Evolutionary conservation across 2,888 invertebrate genomes (phyloP).

Genomic region (Polyommatus icarus): DNA sequence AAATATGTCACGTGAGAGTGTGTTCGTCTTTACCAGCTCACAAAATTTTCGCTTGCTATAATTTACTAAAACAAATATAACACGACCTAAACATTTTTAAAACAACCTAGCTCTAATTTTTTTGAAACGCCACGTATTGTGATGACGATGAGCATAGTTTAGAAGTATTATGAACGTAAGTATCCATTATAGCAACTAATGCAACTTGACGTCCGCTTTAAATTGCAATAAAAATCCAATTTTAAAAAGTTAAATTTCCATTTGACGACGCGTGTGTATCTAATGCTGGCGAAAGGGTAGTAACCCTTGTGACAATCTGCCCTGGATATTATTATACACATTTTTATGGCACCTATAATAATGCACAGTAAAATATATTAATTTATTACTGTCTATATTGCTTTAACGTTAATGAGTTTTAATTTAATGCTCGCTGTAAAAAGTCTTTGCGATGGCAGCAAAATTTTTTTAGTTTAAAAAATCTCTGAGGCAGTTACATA

Average conservation of each 20-base stretch:
- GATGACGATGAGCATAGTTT: background rate
- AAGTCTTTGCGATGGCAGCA: too few species aligned
- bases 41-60: too few species aligned
- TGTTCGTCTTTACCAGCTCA: too few species aligned
- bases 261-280: constrained; percentile 76
- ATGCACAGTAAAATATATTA: constrained; percentile 63
- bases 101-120: too few species aligned
- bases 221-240: constrained; percentile 69
- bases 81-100: too few species aligned
- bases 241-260: constrained; percentile 74
- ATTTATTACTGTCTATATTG: constrained; percentile 55
- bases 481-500: too few species aligned
- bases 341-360: constrained; percentile 70
- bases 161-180: background rate
- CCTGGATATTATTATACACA: constrained; percentile 71
- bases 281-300: constrained; percentile 69
- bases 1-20: too few species aligned
- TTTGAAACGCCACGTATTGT: background rate
- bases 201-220: constrained; percentile 17
- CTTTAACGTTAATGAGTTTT: background rate
- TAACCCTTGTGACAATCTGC: constrained; percentile 73
- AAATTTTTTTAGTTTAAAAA: background rate
- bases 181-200: background rate
- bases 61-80: too few species aligned
- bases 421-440: background rate